Conservation (phyloP, 2,888 invertebrate species). For the Sinotaia quadrata region DNA sequence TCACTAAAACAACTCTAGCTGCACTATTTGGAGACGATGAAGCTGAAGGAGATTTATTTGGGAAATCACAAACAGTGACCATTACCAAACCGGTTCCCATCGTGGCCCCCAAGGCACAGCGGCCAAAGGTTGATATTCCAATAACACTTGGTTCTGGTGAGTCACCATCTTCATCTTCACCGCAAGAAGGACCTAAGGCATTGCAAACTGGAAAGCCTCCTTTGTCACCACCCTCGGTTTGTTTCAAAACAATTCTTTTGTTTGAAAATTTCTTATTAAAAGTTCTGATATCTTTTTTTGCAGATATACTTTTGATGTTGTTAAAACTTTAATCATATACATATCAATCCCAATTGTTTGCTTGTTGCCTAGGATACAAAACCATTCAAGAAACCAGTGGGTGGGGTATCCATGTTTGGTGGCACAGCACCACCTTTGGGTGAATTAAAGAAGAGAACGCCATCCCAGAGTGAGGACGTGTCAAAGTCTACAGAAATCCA, state of each 20-base stretch:
- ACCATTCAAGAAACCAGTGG: slow-evolving; percentile 59
- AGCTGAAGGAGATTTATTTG: slow-evolving; percentile 28
- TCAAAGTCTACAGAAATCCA: slow-evolving; percentile 11
- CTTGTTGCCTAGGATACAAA: slow-evolving; percentile 11
- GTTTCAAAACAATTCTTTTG: neutral
- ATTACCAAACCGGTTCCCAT: slow-evolving; percentile 20
- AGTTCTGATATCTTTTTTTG: neutral
- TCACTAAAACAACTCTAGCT: slow-evolving; percentile 26
- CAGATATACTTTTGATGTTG: neutral
- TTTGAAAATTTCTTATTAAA: neutral
- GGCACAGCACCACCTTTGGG: slow-evolving; percentile 51
- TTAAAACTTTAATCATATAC: neutral
- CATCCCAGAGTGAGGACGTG: slow-evolving; percentile 21
- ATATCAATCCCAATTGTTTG: neutral
- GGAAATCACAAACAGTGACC: slow-evolving; percentile 26
- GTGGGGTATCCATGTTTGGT: slow-evolving; percentile 70
- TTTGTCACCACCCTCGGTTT: slow-evolving; percentile 21
- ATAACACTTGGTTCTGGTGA: slow-evolving; percentile 7
- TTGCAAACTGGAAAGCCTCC: slow-evolving; percentile 14
- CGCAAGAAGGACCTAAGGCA: slow-evolving; percentile 1
- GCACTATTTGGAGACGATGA: slow-evolving; percentile 39
- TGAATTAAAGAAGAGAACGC: slow-evolving; percentile 45
- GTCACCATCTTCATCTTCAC: slow-evolving; percentile 19
- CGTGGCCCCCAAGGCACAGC: slow-evolving; percentile 22
- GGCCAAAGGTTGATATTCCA: slow-evolving; percentile 19